phyloP scores from a whole-genome alignment of 2,797 vertebrate species.

The Kryptopterus vitreolus region DNA sequence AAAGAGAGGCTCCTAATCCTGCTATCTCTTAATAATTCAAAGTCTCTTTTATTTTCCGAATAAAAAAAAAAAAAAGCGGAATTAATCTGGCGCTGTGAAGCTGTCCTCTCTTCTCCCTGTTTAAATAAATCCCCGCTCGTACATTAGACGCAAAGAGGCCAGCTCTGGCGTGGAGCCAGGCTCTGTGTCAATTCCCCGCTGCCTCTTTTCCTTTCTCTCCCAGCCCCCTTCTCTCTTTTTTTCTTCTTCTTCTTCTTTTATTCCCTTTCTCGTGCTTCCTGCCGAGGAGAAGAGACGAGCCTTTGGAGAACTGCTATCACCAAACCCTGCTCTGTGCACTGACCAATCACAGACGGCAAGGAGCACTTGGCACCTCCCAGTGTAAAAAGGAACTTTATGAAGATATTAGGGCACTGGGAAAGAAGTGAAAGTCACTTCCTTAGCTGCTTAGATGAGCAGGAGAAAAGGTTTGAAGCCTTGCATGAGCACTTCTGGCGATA shows the following conservation, averaged over 20 bases:
- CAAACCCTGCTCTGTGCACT: constrained; percentile 76
- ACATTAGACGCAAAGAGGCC: constrained; percentile 84
- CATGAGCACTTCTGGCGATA: neutral
- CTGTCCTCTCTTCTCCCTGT: constrained; percentile 92
- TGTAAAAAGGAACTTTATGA: constrained; percentile 75
- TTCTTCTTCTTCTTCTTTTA: constrained; percentile 68
- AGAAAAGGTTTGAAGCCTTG: constrained; percentile 20
- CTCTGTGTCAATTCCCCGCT: constrained; percentile 79
- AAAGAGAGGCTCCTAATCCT: constrained; percentile 98
- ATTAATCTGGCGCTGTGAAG: constrained; percentile 98
- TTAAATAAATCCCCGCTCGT: constrained; percentile 94
- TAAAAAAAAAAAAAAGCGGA: constrained; percentile 96
- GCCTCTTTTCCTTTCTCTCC: constrained; percentile 73
- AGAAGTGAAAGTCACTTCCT: constrained; percentile 58
- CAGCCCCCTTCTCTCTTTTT: constrained; percentile 65
- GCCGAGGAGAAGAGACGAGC: constrained; percentile 73
- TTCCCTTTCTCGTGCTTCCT: constrained; percentile 71
- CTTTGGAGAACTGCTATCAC: constrained; percentile 79
- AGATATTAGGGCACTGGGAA: constrained; percentile 76
- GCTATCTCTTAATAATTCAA: constrained; percentile 99
- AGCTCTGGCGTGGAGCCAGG: constrained; percentile 80
- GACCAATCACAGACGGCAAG: constrained; percentile 75
- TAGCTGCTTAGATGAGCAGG: constrained; percentile 46
- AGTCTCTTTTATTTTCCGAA: constrained; percentile 99
- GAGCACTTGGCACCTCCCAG: constrained; percentile 73